Base-by-base conservation (phyloP, 2,113 vertebrate genomes). In the Misgurnus mizolepis region DNA sequence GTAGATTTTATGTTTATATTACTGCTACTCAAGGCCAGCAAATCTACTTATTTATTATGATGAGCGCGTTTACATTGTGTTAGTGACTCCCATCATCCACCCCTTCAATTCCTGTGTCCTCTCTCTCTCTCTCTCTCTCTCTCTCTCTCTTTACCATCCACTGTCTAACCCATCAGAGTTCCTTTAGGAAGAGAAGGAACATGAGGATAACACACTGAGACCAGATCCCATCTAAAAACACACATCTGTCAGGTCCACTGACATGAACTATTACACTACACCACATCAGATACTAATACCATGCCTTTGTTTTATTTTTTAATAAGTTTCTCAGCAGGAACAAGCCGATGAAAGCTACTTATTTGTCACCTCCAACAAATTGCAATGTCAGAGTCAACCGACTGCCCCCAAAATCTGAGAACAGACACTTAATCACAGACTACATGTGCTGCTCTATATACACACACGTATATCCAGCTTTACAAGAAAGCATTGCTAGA, bases 1-100 rank as follows among this genome's bases (percentile, higher is more conserved):
- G 15, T 78, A 45, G 15, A 60, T 83, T 68, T 69, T 66, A 75
- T 11, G 22, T 83, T 80, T 62, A 62, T 50, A 77, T 71, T 81
- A 53, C 12, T 11, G 34, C 56, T 56, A 82, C 71, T 72, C 69
- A 87, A 73, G 55, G 7, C 67, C 81, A 80, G 27, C 11, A 6
- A 68, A 17, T 18, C 75, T 78, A 15, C 4, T 40, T 40, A 85
- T 83, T 88, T 80, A 67, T 85, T 78, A 78, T 70, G 80, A 83
- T 61, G 27, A 60, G 78, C 78, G 58, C 81, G 67, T 86, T 89
- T 79, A 80, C 67, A 66, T 82, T 39, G 58, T 41, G 49, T 55
- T 12, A 55, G 40, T 55, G 22, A 61, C 47, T 62, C 60, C 40
- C 27, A 34, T 34, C 27, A 34, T 6, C 40, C 43, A 41, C 9